Evolutionary conservation across 2,888 invertebrate species (phyloP), one percentile per base, ranked within the genome.

Genomic region (Cryptus armator): DNA sequence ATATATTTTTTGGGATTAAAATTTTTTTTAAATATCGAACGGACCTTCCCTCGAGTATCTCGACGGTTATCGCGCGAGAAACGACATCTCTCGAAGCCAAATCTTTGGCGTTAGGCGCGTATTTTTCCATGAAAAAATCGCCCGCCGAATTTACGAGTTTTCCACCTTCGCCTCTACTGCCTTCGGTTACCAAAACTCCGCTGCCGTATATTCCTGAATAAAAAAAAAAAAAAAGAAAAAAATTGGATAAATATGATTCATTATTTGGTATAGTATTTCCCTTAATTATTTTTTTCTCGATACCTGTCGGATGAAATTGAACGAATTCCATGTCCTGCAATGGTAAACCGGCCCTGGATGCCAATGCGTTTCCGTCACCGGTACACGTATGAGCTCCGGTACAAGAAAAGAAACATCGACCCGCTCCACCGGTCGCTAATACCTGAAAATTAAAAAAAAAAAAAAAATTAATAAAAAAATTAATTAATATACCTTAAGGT

Each of bases 301-400:
- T 46, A 59, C 98, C 98, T 68, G 99, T 99, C 0, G 99, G 99
- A 93, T 99, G 99, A 95, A 99, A 99, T 95, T 99, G 99, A 78
- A 99, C 97, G 93, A 99, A 99, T 95, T 99, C 99, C 96, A 99
- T 96, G 94, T 99, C 99, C 94, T 99, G 97, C 92, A 97, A 97
- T 87, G 98, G 98, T 53, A 99, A 95, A 14, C 98, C 98, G 81
- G 99, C 99, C 84, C 99, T 96, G 24, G 98, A 96, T 0, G 97
- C 96, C 97, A 99, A 98, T 10, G 98, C 99, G 14, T 97, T 98
- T 78, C 99, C 99, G 94, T 99, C 99, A 74, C 99, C 99, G 0
- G 99, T 99, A 94, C 99, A 99, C 0, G 99, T 98, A 95, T 99
- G 99, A 9, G 99, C 99, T 0, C 98, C 98, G 0, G 99, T 99